phyloP scores from a whole-genome alignment of 2,888 invertebrate species.

The Monoplex corrugatus region DNA sequence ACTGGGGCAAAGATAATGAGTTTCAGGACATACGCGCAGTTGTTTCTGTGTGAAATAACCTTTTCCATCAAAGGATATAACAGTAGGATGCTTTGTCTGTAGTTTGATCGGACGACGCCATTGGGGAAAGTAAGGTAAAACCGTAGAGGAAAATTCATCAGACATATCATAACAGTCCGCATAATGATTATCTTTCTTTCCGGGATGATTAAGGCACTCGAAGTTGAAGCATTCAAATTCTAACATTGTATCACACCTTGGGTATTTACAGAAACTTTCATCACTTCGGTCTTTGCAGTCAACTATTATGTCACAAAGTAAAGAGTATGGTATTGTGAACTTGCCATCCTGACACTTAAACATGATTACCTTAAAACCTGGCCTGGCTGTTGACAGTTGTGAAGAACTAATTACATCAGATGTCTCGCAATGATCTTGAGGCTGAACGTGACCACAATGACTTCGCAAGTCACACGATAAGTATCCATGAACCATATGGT shows the following conservation, averaged over 20 bases:
- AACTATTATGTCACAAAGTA: neutral
- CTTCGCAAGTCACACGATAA: neutral
- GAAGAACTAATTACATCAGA: neutral
- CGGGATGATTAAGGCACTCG: neutral
- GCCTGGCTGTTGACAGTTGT: neutral
- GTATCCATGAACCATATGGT: neutral
- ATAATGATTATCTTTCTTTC: neutral
- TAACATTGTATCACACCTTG: neutral
- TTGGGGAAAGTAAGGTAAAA: too few relatives aligned
- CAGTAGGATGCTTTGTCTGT: neutral
- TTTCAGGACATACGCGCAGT: neutral
- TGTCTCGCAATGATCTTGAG: neutral
- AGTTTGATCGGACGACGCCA: too few relatives aligned
- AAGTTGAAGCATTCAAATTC: too few relatives aligned
- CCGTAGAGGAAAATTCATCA: too few relatives aligned
- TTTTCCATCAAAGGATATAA: neutral
- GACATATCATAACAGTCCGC: neutral
- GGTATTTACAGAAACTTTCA: slow-evolving; percentile 6
- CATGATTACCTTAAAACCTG: neutral
- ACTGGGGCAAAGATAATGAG: slow-evolving; percentile 1
- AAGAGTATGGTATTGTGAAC: neutral
- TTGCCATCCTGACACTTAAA: neutral
- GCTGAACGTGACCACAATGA: neutral
- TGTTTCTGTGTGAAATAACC: neutral
- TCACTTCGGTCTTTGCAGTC: neutral